phyloP scores from a whole-genome alignment of 2,797 vertebrate species.

The Lepilemur ruficaudatus region DNA sequence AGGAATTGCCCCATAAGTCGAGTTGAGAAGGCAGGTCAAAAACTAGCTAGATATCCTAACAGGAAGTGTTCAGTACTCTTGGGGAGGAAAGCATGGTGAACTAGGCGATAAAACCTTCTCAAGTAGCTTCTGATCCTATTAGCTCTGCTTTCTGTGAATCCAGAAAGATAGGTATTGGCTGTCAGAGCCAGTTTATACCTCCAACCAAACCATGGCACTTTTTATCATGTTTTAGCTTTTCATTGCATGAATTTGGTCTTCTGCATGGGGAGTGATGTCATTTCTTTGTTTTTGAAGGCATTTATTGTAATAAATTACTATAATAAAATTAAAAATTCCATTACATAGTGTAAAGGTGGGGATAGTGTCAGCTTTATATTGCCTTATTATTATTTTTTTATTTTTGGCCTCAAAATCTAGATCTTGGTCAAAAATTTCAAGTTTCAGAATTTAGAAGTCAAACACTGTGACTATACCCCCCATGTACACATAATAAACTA shows the following conservation, averaged over 20 bases:
- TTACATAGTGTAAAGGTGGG: not conserved
- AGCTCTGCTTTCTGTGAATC: not conserved
- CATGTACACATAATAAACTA: not conserved
- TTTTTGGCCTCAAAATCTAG: conserved; percentile 59
- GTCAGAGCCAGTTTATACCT: not conserved
- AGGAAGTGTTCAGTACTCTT: not conserved
- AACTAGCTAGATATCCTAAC: not conserved
- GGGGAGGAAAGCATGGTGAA: not conserved
- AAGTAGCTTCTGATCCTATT: not conserved
- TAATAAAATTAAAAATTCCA: not conserved
- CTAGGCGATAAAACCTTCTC: not conserved
- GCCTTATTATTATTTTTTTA: not conserved
- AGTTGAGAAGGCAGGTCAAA: not conserved
- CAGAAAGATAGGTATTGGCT: not conserved
- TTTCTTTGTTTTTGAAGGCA: not conserved
- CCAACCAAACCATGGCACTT: not conserved
- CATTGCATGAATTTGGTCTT: not conserved
- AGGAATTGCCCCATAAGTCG: not conserved
- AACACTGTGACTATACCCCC: not conserved
- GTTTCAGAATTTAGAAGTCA: conserved; percentile 46
- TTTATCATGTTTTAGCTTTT: not conserved
- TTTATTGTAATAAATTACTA: not conserved
- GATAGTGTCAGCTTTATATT: not conserved
- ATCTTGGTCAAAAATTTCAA: conserved; percentile 58
- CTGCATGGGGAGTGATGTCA: not conserved